A percentile compares a stretch with the other conserved stretches of the same genome.
Evolutionary conservation across 2,113 vertebrate genomes (phyloP).

Genomic region (Cacatua alba): DNA sequence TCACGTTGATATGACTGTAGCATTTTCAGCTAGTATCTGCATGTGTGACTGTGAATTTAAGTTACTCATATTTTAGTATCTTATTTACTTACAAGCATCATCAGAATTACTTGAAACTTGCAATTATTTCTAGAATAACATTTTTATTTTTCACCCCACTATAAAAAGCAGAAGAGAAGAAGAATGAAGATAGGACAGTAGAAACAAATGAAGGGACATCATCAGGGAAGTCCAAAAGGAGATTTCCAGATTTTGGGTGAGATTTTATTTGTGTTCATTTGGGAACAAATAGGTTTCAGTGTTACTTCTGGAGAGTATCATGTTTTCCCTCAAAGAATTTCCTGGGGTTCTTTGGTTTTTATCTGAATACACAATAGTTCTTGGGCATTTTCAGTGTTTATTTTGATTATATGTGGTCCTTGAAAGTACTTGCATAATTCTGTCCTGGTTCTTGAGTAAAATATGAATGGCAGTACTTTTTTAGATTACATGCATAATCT

Average conservation of each 20-base stretch:
- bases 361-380: background rate
- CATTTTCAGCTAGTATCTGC: background rate
- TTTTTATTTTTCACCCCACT: background rate
- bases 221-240: constrained; percentile 84
- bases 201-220: constrained; percentile 78
- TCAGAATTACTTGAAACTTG: background rate
- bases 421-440: background rate
- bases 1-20: background rate
- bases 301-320: background rate
- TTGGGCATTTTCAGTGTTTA: background rate
- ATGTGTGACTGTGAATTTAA: background rate
- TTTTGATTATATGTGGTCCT: background rate
- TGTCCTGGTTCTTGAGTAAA: background rate
- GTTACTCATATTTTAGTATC: background rate
- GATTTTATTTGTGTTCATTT: background rate
- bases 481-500: background rate
- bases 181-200: constrained; percentile 73
- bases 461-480: background rate
- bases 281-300: background rate
- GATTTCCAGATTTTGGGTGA: constrained; percentile 93
- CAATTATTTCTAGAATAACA: background rate
- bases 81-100: background rate
- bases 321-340: background rate
- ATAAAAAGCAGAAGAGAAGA: constrained; percentile 68
- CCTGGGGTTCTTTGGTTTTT: background rate